These are phyloP conservation scores for Austrolebias charrua DNA, from an alignment of 2,797 vertebrate species.

Conservation along the genomic window DNA sequence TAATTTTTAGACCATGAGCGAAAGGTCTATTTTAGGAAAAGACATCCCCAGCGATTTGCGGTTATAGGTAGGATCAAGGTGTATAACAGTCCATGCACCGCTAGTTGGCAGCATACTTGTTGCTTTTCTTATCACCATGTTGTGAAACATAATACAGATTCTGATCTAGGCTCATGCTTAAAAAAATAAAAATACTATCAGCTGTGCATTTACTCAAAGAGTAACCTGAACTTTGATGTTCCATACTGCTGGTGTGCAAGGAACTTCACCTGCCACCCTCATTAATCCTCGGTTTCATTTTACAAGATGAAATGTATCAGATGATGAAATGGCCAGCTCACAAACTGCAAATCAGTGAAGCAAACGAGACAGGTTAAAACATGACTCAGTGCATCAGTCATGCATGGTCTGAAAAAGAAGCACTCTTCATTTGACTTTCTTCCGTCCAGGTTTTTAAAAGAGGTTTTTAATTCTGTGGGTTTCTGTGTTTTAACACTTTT, in stretches of 20 bases:
- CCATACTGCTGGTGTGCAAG: slow-evolving; percentile 2
- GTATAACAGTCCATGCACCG: too few relatives aligned
- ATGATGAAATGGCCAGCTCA: slow-evolving; percentile 33
- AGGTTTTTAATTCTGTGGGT: too few relatives aligned
- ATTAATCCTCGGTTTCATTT: slow-evolving; percentile 41
- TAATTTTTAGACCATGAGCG: too few relatives aligned
- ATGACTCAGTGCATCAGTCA: slow-evolving; percentile 34
- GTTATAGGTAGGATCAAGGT: too few relatives aligned
- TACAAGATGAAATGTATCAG: slow-evolving; percentile 39
- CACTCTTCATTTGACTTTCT: background rate
- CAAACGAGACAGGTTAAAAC: slow-evolving; percentile 26
- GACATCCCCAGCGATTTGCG: too few relatives aligned
- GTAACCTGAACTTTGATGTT: background rate
- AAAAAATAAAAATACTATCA: background rate
- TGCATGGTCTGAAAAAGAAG: slow-evolving; percentile 33
- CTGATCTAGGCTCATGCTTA: background rate
- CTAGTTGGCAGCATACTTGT: too few relatives aligned
- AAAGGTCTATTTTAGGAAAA: too few relatives aligned
- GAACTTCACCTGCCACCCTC: slow-evolving; percentile 17
- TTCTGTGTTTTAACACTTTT: too few relatives aligned
- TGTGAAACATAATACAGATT: too few relatives aligned
- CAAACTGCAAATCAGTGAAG: slow-evolving; percentile 41
- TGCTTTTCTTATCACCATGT: too few relatives aligned
- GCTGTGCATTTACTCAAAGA: background rate
- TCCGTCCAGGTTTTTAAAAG: too few relatives aligned